Percentiles rank a stretch among this genome's conserved stretches.
Evolutionary conservation across 2,113 vertebrate genomes (phyloP).

Genomic region (Symphodus melops): DNA sequence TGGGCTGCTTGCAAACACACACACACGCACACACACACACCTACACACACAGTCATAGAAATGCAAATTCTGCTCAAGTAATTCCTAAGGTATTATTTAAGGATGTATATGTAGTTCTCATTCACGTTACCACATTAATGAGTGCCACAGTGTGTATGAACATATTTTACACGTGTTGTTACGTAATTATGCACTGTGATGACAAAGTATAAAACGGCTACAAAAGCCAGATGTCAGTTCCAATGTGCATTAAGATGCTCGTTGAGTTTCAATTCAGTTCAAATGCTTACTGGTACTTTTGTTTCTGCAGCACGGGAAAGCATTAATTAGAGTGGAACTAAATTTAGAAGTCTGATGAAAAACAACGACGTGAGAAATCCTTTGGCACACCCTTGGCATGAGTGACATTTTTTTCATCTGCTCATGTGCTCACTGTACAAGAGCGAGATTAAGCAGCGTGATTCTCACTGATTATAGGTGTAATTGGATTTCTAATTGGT

Average conservation of each 20-base stretch:
- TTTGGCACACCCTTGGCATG: not conserved
- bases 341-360: conserved; percentile 7
- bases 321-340: conserved; percentile 23
- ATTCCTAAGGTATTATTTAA: conserved; percentile 22
- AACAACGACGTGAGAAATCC: conserved; percentile 10
- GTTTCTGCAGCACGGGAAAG: not conserved
- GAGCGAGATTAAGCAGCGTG: conserved; percentile 39
- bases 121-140: not conserved
- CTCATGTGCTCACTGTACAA: not conserved
- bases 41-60: not conserved
- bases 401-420: not conserved
- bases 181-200: not conserved
- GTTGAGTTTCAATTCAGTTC: not conserved
- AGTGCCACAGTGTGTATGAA: not conserved
- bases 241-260: not conserved
- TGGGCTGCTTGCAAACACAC: not conserved
- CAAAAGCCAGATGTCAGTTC: not conserved
- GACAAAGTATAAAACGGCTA: not conserved
- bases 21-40: not conserved
- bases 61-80: conserved; percentile 20
- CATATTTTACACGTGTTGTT: not conserved
- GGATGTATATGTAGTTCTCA: not conserved
- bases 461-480: conserved; percentile 55
- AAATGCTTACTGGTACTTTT: not conserved
- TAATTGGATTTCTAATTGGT: conserved; percentile 71